These are phyloP conservation scores for Hylyphantes graminicola DNA, from an alignment of 1,140 invertebrate genomes.

Conservation along the genomic window DNA sequence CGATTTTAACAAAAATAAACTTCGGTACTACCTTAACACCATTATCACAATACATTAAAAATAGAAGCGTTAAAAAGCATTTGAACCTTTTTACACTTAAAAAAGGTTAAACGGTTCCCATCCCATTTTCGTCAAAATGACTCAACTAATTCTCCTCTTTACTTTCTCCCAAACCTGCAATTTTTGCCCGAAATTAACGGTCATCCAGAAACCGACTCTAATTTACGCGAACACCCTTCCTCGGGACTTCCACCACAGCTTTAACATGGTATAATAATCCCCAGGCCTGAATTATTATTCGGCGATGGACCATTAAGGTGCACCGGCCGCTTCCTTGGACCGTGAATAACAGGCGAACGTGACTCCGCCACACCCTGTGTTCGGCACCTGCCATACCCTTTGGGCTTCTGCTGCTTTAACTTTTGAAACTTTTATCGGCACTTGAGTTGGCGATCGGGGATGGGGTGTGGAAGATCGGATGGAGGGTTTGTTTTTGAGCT, in stretches of 20 bases:
- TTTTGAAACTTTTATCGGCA: conserved; percentile 40
- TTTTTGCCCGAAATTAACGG: too few relatives aligned
- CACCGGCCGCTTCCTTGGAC: conserved; percentile 39
- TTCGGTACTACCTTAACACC: too few relatives aligned
- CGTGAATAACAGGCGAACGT: conserved; percentile 52
- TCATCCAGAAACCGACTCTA: conserved; percentile 11
- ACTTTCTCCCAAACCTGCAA: too few relatives aligned
- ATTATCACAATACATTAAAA: too few relatives aligned
- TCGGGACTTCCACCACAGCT: not conserved
- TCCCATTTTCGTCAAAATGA: too few relatives aligned
- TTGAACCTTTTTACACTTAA: too few relatives aligned
- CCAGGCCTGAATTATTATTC: conserved; percentile 25
- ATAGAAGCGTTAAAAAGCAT: too few relatives aligned
- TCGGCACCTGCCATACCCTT: conserved; percentile 41
- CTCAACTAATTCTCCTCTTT: too few relatives aligned
- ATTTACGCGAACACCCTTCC: conserved; percentile 1
- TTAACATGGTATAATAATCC: not conserved
- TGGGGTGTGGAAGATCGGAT: too few relatives aligned
- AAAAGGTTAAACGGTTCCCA: too few relatives aligned
- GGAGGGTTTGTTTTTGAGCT: too few relatives aligned
- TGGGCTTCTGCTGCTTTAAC: conserved; percentile 31
- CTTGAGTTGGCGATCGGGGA: conserved; percentile 16
- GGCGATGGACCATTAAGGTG: conserved; percentile 24
- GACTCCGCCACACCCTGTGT: conserved; percentile 43
- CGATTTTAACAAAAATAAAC: too few relatives aligned